Evolutionary conservation across 2,797 vertebrate species (phyloP).

Genomic region (Enteromius afrohamiltoni): DNA sequence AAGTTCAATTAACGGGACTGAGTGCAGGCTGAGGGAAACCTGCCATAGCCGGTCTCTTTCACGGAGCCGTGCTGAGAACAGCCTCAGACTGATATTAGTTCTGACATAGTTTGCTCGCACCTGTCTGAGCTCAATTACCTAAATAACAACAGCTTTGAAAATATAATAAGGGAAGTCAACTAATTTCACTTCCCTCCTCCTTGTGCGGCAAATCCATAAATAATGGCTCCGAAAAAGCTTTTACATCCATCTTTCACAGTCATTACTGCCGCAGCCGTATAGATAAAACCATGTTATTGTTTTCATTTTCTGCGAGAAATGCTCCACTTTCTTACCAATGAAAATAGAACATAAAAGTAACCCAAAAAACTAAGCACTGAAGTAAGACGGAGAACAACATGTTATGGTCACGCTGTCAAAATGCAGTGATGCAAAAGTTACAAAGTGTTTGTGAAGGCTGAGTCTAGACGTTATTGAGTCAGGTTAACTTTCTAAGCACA

Average conservation of each 20-base stretch:
- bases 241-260: conserved; percentile 40
- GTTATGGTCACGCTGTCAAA: neutral
- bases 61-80: conserved; percentile 54
- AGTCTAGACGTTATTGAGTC: conserved; percentile 18
- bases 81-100: conserved; percentile 57
- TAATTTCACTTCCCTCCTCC: conserved; percentile 43
- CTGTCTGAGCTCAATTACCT: conserved; percentile 61
- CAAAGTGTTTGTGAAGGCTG: neutral
- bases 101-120: conserved; percentile 63
- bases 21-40: conserved; percentile 58
- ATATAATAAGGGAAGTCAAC: conserved; percentile 59
- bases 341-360: conserved; percentile 38
- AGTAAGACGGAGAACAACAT: neutral
- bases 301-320: conserved; percentile 28
- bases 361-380: conserved; percentile 24
- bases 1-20: conserved; percentile 66
- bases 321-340: conserved; percentile 32
- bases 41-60: conserved; percentile 53
- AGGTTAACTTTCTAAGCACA: conserved; percentile 49
- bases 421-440: neutral
- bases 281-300: conserved; percentile 38
- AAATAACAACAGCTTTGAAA: conserved; percentile 61
- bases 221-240: conserved; percentile 18
- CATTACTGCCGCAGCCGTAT: conserved; percentile 24
- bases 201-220: conserved; percentile 33